A percentile compares a stretch with the other conserved stretches of the same genome.
Evolutionary conservation across 2,888 invertebrate genomes (phyloP).

Genomic region (Tetramorium bicarinatum): DNA sequence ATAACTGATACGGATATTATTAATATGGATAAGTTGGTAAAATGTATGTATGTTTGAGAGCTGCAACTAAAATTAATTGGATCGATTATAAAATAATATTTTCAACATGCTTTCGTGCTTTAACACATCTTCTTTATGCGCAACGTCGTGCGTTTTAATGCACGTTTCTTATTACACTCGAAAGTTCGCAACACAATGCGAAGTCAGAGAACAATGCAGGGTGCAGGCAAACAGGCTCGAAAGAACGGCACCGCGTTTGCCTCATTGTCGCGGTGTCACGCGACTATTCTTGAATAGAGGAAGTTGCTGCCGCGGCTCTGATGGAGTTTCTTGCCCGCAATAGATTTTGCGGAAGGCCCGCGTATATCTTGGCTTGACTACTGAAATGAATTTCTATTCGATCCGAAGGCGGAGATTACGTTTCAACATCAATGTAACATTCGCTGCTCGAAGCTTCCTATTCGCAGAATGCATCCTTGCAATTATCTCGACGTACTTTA

Average conservation of each 20-base stretch:
- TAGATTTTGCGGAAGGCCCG: conserved; percentile 45
- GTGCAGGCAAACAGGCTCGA: conserved; percentile 57
- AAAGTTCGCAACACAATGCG: conserved; percentile 66
- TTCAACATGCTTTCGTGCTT: conserved; percentile 2
- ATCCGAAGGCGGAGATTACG: conserved; percentile 49
- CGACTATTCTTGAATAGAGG: conserved; percentile 61
- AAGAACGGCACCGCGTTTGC: conserved; percentile 62
- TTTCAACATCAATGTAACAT: conserved; percentile 30
- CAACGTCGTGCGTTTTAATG: conserved; percentile 43
- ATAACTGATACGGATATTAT: neutral
- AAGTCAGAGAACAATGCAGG: conserved; percentile 61
- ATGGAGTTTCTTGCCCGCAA: conserved; percentile 47
- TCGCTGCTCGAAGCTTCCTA: neutral
- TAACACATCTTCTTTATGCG: conserved; percentile 16
- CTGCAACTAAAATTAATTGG: neutral
- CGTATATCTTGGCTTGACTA: conserved; percentile 40
- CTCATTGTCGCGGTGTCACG: conserved; percentile 69
- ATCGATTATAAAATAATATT: neutral
- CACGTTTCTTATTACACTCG: conserved; percentile 65
- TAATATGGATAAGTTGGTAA: neutral
- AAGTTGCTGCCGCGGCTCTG: conserved; percentile 45
- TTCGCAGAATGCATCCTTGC: neutral
- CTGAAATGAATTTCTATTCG: conserved; percentile 54
- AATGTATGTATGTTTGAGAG: neutral
- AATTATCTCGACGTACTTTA: conserved; percentile 6